Conservation (phyloP, 2,797 vertebrate species). For the Malurus leucopterus region DNA sequence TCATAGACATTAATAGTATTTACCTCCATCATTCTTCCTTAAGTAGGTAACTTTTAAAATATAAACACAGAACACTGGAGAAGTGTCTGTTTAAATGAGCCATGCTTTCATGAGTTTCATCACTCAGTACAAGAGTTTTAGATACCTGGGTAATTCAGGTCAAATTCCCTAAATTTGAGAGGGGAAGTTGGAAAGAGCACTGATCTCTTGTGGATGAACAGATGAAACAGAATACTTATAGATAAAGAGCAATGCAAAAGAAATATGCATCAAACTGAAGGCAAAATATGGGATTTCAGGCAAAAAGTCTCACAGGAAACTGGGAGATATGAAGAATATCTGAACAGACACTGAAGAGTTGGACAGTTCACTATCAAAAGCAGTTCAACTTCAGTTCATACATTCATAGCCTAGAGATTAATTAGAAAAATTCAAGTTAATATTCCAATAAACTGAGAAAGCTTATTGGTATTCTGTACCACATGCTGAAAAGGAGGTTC, state of each 20-base stretch:
- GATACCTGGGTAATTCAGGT: neutral
- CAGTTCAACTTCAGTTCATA: neutral
- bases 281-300: neutral
- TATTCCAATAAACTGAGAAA: neutral
- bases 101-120: neutral
- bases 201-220: neutral
- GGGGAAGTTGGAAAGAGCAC: neutral
- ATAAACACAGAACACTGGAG: neutral
- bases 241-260: neutral
- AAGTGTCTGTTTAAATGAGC: neutral
- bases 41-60: neutral
- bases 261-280: constrained; percentile 3
- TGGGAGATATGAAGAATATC: neutral
- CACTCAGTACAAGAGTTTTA: neutral
- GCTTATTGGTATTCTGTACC: neutral
- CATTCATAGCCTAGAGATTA: neutral
- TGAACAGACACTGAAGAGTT: neutral
- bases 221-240: neutral
- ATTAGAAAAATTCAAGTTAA: neutral
- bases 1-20: neutral
- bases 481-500: neutral
- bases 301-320: neutral
- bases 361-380: neutral
- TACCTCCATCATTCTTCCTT: neutral
- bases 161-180: neutral